phyloP scores from a whole-genome alignment of 2,888 invertebrate species.

The Oasisia sp. region DNA sequence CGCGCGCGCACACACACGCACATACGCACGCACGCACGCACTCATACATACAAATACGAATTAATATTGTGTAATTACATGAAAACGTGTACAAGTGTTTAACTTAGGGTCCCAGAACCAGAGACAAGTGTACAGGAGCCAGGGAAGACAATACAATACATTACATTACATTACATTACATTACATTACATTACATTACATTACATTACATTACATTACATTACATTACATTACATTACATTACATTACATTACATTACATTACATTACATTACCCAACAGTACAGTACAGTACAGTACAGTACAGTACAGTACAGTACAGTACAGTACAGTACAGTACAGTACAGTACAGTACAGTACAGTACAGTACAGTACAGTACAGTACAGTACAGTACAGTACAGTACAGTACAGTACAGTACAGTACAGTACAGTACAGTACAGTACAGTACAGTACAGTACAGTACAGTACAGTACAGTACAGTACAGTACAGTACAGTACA shows the following conservation, averaged over 20 bases:
- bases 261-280: not conserved
- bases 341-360: not conserved
- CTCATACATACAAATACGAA: too few relatives aligned
- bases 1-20: too few relatives aligned
- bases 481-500: too few relatives aligned
- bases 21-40: too few relatives aligned
- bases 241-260: not conserved
- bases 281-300: too few relatives aligned
- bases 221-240: not conserved
- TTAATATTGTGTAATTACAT: too few relatives aligned
- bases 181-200: not conserved
- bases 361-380: not conserved
- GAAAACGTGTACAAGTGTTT: too few relatives aligned
- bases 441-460: not conserved
- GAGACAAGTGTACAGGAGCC: too few relatives aligned
- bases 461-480: not conserved
- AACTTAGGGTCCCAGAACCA: too few relatives aligned
- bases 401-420: not conserved
- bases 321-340: conserved; percentile 22
- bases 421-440: too few relatives aligned
- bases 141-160: not conserved
- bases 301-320: too few relatives aligned
- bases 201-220: not conserved
- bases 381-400: not conserved
- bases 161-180: not conserved